Base-by-base conservation (phyloP, 1,140 invertebrate genomes). In the Cyclargus thomasi region DNA sequence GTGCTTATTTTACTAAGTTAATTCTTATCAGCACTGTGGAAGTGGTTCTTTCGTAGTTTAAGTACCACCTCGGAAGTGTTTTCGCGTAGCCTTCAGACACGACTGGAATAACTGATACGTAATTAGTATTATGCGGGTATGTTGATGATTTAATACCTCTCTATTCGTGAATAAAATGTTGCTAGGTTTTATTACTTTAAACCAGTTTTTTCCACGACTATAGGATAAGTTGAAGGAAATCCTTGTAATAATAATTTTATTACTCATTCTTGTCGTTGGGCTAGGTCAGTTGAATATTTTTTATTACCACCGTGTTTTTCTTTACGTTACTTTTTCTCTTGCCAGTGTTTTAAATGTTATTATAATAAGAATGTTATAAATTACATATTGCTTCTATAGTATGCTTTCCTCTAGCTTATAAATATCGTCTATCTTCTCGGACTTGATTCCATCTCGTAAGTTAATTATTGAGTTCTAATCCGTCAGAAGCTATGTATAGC, bases 51-150 rank as follows among this genome's bases (percentile, higher is more conserved):
- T 29, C 29, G 29, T 29, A 29, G 29, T 29, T 29, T 29, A 3
- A 6, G 29, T 29, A 29, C 18, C 66, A 11, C 7, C 14, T 36
- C 55, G 57, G 22, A 36, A 39, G 53, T 17, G 53, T 7, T 17
- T 55, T 18, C n/a, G 16, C 53, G 14, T 18, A 55, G 53, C 53
- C 53, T 55, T 55, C 53, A 55, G 53, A 55, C 53, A 18, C 1
- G 53, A 55, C 53, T 55, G 53, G 53, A 55, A 55, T 55, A 17
- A n/a, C 17, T 17, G 18, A 55, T 17, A 17, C 53, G 18, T 53
- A 53, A 17, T 53, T 53, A 53, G 47, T 53, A 53, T 53, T 55
- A 55, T 55, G 53, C 53, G 53, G 53, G 53, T 18, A 18, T 53
- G 47, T 53, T 17, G 47, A 53, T 53, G 47, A 53, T 53, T 53